These are phyloP conservation scores for Rhamphomyia laevipes DNA, from an alignment of 2,888 invertebrate species.

Conservation along the genomic window DNA sequence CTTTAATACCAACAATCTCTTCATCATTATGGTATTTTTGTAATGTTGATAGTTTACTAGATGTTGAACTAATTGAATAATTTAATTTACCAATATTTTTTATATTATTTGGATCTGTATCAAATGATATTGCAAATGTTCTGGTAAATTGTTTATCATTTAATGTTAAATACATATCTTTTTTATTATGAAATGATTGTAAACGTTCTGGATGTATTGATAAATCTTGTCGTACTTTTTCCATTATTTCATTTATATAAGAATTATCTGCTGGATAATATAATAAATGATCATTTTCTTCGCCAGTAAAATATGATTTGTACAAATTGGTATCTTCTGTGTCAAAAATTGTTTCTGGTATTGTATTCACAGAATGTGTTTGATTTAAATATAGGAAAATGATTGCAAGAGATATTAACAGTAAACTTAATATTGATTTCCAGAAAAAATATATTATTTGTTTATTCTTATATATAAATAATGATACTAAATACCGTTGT, in stretches of 20 bases:
- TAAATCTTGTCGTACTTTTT: slow-evolving; percentile 22
- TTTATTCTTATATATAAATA: too few relatives aligned
- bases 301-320: slow-evolving; percentile 21
- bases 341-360: too few relatives aligned
- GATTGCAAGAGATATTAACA: too few relatives aligned
- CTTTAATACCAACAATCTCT: slow-evolving; percentile 27
- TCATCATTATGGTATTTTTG: slow-evolving; percentile 29
- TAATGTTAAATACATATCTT: slow-evolving; percentile 22
- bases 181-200: slow-evolving; percentile 15
- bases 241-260: slow-evolving; percentile 22
- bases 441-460: too few relatives aligned
- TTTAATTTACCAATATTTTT: slow-evolving; percentile 22
- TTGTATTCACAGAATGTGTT: too few relatives aligned
- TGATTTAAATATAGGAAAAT: too few relatives aligned
- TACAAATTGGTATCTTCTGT: too few relatives aligned
- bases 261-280: slow-evolving; percentile 21
- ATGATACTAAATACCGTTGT: too few relatives aligned
- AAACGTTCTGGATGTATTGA: slow-evolving; percentile 16
- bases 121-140: slow-evolving; percentile 26
- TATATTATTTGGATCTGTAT: slow-evolving; percentile 15
- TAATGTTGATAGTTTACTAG: slow-evolving; percentile 30
- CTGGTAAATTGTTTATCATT: slow-evolving; percentile 23
- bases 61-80: slow-evolving; percentile 41
- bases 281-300: slow-evolving; percentile 23
- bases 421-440: too few relatives aligned